Evolutionary conservation across 1,140 invertebrate genomes (phyloP).

Genomic region (Zaprionus camerounensis): DNA sequence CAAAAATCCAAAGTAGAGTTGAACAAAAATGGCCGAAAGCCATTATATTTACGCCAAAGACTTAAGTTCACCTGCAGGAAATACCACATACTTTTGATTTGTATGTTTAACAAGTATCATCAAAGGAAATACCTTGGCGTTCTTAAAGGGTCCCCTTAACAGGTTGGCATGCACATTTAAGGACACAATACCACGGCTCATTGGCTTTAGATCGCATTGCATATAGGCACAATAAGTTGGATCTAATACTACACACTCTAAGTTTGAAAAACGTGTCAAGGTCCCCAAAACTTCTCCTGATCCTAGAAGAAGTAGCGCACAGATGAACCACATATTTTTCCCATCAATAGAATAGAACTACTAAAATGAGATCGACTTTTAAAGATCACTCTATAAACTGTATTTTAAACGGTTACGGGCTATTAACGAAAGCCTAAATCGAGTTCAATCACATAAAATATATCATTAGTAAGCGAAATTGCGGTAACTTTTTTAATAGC

Average conservation of each 20-base stretch:
- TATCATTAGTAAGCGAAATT: no score
- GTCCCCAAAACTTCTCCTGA: no score
- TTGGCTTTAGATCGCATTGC: background rate
- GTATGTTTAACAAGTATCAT: no score
- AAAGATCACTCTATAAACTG: no score
- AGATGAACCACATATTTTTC: no score
- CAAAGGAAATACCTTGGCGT: conserved; percentile 14
- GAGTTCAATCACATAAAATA: no score
- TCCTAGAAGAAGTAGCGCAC: no score
- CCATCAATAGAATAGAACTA: no score
- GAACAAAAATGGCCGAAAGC: conserved; percentile 42
- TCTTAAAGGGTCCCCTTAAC: conserved; percentile 3
- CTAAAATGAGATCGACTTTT: no score
- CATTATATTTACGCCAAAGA: conserved; percentile 31
- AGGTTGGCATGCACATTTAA: background rate
- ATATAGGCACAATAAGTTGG: background rate
- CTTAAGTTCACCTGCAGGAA: conserved; percentile 20
- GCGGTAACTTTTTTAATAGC: no score
- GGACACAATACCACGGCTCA: background rate
- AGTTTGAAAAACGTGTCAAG: background rate
- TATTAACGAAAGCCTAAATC: no score
- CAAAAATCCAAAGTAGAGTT: conserved; percentile 42
- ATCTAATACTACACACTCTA: background rate
- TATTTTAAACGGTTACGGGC: no score
- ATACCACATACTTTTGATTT: rapidly evolving